Evolutionary conservation across 2,797 vertebrate species (phyloP), one percentile per base, ranked within the genome.

Genomic region (Oophaga sylvatica): DNA sequence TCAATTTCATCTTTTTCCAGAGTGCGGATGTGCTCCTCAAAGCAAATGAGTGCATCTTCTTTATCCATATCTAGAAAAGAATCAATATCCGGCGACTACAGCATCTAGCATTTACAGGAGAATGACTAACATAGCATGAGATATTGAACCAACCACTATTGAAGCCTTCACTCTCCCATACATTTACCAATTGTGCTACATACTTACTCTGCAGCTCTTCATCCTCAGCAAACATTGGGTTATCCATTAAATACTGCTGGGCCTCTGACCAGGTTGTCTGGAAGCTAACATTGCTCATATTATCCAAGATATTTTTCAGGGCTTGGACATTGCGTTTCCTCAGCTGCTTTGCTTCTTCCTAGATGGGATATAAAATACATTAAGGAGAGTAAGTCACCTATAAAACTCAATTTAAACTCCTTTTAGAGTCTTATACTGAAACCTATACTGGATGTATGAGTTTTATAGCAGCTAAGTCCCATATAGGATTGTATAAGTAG

Each of bases 181-280:
- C 31, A 31, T 29, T 26, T 60, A 9, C 16, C 31, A 57, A 2
- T 12, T 31, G 29, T 29, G 53, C 9, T 35, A 45, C 45, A 67
- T 9, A 91, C 94, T 93, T 90, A 95, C 94, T 95, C 91, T 95
- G 94, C 45, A 95, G 88, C 48, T 95, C 94, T 86, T 94, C 93
- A 84, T 95, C 94, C 90, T 94, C 92, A 73, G 94, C 93, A 92
- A 95, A 95, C 89, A 92, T 94, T 87, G 94, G 94, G 81, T 95
- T 94, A 88, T 95, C 94, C 94, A 95, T 94, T 80, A 95, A 92
- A 90, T 94, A 93, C 90, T 95, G 94, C 87, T 95, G 94, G 63
- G 94, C 94, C 88, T 95, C 94, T 70, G 94, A 94, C 94, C 94
- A 95, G 0, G 93, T 95, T 53, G 94, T 95, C 83, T 94, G 93